phyloP scores from a whole-genome alignment of 2,113 vertebrate species.

The Paramormyrops kingsleyae region DNA sequence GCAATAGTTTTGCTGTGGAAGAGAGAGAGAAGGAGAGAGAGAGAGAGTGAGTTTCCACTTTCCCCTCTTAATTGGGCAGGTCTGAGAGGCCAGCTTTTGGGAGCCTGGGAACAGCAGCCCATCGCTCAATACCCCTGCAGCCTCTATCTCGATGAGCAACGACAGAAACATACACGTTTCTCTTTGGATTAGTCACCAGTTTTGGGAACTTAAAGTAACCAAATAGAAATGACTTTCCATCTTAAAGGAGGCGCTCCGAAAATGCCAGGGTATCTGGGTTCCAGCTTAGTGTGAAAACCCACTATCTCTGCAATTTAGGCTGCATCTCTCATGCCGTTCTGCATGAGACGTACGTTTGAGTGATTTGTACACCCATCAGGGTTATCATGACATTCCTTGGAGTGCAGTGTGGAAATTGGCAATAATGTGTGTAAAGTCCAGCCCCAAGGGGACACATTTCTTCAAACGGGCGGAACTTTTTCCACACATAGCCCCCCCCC shows the following conservation, averaged over 20 bases:
- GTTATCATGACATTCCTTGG: not conserved
- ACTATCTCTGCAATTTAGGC: not conserved
- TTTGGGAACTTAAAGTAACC: not conserved
- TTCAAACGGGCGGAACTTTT: not conserved
- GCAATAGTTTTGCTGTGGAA: not conserved
- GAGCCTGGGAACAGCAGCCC: not conserved
- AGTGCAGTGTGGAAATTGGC: not conserved
- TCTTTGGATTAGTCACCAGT: not conserved
- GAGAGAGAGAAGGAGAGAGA: not conserved
- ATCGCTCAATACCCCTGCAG: not conserved
- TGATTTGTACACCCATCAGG: not conserved
- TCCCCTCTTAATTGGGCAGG: not conserved
- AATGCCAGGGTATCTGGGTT: not conserved
- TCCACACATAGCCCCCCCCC: not conserved
- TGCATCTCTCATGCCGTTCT: not conserved
- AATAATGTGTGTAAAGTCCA: not conserved
- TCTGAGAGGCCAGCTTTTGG: not conserved
- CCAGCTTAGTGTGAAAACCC: not conserved
- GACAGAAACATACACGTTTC: not conserved
- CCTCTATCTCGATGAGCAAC: not conserved
- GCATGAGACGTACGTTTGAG: not conserved
- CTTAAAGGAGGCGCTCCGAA: not conserved
- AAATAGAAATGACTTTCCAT: not conserved
- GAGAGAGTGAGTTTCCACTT: not conserved
- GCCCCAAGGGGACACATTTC: not conserved